Evolutionary conservation across 2,888 invertebrate genomes (phyloP).

Genomic region (Myopa tessellatipennis): DNA sequence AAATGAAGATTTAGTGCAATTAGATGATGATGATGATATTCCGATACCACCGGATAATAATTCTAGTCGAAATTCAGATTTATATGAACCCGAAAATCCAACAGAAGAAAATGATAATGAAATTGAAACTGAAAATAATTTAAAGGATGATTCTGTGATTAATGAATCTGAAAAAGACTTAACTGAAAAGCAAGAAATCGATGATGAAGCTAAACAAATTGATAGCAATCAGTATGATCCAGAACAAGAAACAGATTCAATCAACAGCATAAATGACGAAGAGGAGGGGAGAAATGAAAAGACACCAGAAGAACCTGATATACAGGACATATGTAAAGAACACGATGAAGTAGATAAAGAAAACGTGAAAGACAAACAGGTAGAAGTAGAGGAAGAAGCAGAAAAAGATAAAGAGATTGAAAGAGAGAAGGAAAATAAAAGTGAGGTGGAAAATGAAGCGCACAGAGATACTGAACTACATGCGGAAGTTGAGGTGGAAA

Average conservation of each 20-base stretch:
- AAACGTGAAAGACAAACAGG: conserved; percentile 26
- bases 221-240: conserved; percentile 44
- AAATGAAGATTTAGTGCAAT: conserved; percentile 68
- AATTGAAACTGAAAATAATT: conserved; percentile 31
- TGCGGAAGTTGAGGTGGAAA: background rate
- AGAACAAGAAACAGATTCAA: conserved; percentile 40
- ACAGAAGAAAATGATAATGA: conserved; percentile 57
- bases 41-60: conserved; percentile 62
- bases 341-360: conserved; percentile 33
- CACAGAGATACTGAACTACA: conserved; percentile 41
- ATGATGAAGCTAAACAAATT: conserved; percentile 39
- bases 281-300: conserved; percentile 27
- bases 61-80: conserved; percentile 50
- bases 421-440: conserved; percentile 29
- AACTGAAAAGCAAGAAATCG: conserved; percentile 41
- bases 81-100: conserved; percentile 67
- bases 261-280: conserved; percentile 28
- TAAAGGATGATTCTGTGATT: conserved; percentile 39
- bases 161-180: conserved; percentile 5
- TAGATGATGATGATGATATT: conserved; percentile 66
- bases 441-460: conserved; percentile 32
- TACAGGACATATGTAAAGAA: conserved; percentile 33
- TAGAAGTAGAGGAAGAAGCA: conserved; percentile 37
- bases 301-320: conserved; percentile 19
- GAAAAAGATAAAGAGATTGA: background rate